Conservation (phyloP, 2,888 invertebrate genomes). For the Drosophila quinaria region DNA sequence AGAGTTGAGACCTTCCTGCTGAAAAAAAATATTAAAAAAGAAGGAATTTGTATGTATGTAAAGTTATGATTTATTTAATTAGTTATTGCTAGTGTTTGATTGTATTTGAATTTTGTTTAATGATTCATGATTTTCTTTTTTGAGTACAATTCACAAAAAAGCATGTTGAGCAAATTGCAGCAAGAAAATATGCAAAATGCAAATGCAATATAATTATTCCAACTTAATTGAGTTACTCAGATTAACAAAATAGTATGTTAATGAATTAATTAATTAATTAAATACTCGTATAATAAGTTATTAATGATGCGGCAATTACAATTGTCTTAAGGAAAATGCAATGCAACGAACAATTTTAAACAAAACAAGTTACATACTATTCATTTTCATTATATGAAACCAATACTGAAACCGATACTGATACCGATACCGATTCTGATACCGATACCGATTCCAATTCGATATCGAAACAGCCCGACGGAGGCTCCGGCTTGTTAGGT, state of each 20-base stretch:
- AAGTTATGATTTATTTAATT: constrained; percentile 49
- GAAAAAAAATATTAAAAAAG: constrained; percentile 9
- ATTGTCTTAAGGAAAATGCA: constrained; percentile 67
- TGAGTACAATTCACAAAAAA: constrained; percentile 58
- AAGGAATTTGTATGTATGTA: constrained; percentile 77
- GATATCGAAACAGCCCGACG: constrained; percentile 82
- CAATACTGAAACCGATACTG: constrained; percentile 56
- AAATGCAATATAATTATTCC: constrained; percentile 35
- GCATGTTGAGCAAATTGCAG: constrained; percentile 69
- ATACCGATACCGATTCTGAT: constrained; percentile 58
- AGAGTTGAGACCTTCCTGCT: constrained; percentile 55
- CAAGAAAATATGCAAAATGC: constrained; percentile 14
- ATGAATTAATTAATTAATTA: constrained; percentile 32
- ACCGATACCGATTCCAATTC: constrained; percentile 31
- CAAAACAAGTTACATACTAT: constrained; percentile 78
- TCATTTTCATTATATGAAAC: constrained; percentile 81
- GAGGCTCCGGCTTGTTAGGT: constrained; percentile 85
- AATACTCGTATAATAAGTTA: constrained; percentile 32
- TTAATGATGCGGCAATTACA: constrained; percentile 45
- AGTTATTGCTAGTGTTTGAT: constrained; percentile 35
- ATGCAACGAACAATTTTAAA: constrained; percentile 80
- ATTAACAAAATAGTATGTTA: constrained; percentile 25
- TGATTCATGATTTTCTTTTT: constrained; percentile 45
- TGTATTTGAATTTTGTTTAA: constrained; percentile 59
- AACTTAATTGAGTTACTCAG: constrained; percentile 53